Percentiles rank a stretch among this genome's conserved stretches.
These are phyloP conservation scores for Cancer borealis DNA, from an alignment of 2,888 invertebrate genomes.

Conservation along the genomic window DNA sequence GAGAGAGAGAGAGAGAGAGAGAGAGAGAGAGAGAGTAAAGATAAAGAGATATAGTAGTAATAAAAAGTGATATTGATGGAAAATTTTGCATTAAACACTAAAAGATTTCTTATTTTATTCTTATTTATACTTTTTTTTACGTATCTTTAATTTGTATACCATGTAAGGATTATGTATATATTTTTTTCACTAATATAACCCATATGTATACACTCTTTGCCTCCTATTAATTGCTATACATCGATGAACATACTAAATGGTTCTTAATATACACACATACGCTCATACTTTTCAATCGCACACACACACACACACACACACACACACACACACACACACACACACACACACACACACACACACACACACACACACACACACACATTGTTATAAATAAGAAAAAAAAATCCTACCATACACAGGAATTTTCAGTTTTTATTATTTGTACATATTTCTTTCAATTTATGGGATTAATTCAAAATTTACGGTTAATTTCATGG, in stretches of 20 bases:
- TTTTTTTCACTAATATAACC: neutral
- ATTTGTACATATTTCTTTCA: too few species aligned
- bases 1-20: neutral
- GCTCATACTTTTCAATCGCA: neutral
- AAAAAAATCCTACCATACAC: too few species aligned
- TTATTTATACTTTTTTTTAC: neutral
- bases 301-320: constrained; percentile 1
- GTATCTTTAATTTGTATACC: neutral
- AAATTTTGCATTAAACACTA: neutral
- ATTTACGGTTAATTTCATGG: too few species aligned
- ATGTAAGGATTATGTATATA: neutral
- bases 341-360: constrained; percentile 1
- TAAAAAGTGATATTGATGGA: neutral
- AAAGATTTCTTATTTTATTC: neutral
- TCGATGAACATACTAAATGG: neutral
- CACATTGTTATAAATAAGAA: too few species aligned
- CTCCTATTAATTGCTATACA: neutral
- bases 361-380: neutral
- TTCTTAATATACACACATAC: neutral
- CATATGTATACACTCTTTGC: neutral
- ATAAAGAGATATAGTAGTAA: neutral
- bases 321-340: neutral
- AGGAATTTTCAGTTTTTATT: too few species aligned
- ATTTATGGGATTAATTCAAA: too few species aligned
- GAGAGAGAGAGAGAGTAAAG: neutral